Evolutionary conservation across 1,140 invertebrate genomes (phyloP).

Genomic region (Papilio glaucus): DNA sequence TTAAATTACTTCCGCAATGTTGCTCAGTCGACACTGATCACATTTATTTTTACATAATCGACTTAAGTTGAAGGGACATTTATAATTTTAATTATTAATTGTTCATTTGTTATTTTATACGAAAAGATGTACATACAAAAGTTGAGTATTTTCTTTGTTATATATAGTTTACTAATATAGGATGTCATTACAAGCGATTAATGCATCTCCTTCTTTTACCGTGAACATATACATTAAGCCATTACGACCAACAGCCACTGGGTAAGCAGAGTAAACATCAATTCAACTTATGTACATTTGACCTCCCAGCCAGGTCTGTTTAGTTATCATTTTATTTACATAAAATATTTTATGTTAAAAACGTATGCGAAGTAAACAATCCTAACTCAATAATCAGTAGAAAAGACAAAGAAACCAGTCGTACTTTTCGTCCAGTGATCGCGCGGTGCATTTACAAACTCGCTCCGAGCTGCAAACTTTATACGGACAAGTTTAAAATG

Average conservation of each 20-base stretch:
- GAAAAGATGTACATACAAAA: too few relatives aligned
- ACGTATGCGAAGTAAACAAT: conserved; percentile 17
- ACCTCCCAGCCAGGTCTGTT: too few relatives aligned
- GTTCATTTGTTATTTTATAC: background rate
- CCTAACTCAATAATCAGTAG: conserved; percentile 34
- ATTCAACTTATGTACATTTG: too few relatives aligned
- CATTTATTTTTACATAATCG: conserved; percentile 6
- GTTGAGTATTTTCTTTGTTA: too few relatives aligned
- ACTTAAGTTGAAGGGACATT: background rate
- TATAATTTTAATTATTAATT: background rate
- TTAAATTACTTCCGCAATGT: conserved; percentile 65
- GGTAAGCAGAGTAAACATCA: too few relatives aligned
- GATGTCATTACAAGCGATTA: background rate
- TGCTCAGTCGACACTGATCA: background rate
- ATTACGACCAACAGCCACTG: too few relatives aligned
- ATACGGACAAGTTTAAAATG: conserved; percentile 38
- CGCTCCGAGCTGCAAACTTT: conserved; percentile 31
- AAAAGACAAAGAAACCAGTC: conserved; percentile 32
- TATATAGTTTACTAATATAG: too few relatives aligned
- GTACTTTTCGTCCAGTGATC: conserved; percentile 34
- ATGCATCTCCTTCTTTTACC: background rate
- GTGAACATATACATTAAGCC: too few relatives aligned
- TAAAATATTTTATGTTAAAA: background rate
- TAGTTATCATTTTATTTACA: too few relatives aligned
- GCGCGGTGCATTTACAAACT: conserved; percentile 38